Evolutionary conservation across 2,113 vertebrate species (phyloP), one percentile per base, ranked within the genome.

Genomic region (Cricetomys ansorgei): DNA sequence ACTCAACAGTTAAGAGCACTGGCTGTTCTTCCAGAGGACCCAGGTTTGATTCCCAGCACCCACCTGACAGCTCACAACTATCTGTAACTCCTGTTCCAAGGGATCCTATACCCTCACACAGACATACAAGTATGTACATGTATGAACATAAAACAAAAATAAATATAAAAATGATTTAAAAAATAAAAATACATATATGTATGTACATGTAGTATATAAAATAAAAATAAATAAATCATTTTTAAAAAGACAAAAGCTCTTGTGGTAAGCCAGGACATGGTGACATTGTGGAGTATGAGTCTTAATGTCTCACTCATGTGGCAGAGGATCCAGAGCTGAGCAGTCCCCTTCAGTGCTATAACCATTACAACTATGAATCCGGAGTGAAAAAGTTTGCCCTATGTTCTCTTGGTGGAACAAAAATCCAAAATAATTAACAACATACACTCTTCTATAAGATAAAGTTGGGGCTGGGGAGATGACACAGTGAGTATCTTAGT

Each of bases 401-500:
- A 48, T 86, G 59, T 29, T n/a, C 67, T 91, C 53, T 75, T 77
- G 31, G 59, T 67, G 84, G 48, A 89, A 84, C 31, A 83, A 97
- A 94, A 64, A 69, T 27, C 13, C 3, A 40, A n/a, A 40, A 19
- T 25, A 92, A 96, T 94, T 83, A 89, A 84, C 23, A 91, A 75
- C 69, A 92, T 75, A 45, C 4, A 91, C 27, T 93, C 43, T 92
- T 92, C n/a, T 97, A 0, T 94, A 91, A 93, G 48, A 96, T 84
- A 85, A 57, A 92, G 48, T 23, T 97, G 19, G 57, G n/a, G 25
- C 57, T 19, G 55, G 13, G 4, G 62, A 48, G n/a, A 11, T 65
- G 29, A 48, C 17, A 31, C 59, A 34, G 7, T 65, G 19, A 53
- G 37, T 77, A 7, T 80, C 53, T 80, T 13, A 80, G 57, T 40